These are phyloP conservation scores for Drosophila sturtevanti DNA, from an alignment of 1,140 invertebrate species.

Conservation along the genomic window DNA sequence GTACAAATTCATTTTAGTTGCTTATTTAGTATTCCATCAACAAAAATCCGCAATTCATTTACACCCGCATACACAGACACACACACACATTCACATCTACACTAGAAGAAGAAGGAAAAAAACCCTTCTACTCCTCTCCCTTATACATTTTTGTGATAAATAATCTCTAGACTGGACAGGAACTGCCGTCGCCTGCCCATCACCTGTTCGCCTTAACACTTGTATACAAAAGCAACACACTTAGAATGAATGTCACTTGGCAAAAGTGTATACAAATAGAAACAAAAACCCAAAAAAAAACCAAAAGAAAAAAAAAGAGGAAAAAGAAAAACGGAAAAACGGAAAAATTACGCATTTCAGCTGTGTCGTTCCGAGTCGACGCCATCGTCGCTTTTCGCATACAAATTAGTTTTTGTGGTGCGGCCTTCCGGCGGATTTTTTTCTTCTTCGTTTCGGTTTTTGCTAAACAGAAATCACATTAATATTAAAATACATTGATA, in stretches of 20 bases:
- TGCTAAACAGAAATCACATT: conserved; percentile 45
- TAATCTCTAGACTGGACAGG: conserved; percentile 40
- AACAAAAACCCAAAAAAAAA: conserved; percentile 23
- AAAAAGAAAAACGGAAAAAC: neutral
- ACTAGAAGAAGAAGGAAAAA: neutral
- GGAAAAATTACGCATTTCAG: conserved; percentile 71
- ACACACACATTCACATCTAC: neutral
- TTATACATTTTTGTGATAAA: conserved; percentile 29
- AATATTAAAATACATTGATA: conserved; percentile 60
- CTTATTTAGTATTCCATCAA: conserved; percentile 8
- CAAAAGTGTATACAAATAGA: conserved; percentile 7
- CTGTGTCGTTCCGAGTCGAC: conserved; percentile 58
- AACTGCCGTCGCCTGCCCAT: conserved; percentile 48
- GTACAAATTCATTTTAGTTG: neutral
- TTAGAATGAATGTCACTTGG: conserved; percentile 38
- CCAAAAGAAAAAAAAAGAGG: too few relatives aligned
- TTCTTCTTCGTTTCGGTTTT: conserved; percentile 23
- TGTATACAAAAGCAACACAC: conserved; percentile 64
- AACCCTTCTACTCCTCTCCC: neutral
- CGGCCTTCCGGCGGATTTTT: conserved; percentile 18
- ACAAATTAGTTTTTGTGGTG: conserved; percentile 75
- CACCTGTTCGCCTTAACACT: conserved; percentile 76
- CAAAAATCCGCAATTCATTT: conserved; percentile 5
- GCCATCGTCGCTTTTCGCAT: conserved; percentile 56
- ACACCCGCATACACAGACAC: neutral